phyloP scores from a whole-genome alignment of 1,140 invertebrate species.

The Monomorium pharaonis region DNA sequence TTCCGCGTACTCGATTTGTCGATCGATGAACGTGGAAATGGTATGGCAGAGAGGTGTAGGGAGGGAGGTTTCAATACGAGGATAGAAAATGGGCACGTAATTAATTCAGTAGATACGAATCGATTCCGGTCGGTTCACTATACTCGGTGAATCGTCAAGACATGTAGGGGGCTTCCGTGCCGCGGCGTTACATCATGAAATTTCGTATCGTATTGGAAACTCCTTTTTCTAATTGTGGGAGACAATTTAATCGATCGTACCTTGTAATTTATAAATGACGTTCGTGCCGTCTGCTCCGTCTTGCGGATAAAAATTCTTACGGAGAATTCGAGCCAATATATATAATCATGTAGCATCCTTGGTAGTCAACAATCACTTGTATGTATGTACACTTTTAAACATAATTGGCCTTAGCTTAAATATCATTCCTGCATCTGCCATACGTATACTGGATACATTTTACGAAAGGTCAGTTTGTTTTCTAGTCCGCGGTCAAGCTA shows the following conservation, averaged over 20 bases:
- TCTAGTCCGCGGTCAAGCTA: background rate
- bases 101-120: conserved; percentile 75
- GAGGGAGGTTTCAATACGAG: conserved; percentile 62
- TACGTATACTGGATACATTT: conserved; percentile 5
- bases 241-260: conserved; percentile 63
- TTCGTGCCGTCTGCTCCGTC: conserved; percentile 56
- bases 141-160: conserved; percentile 58
- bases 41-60: conserved; percentile 9
- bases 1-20: conserved; percentile 66
- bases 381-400: conserved; percentile 61
- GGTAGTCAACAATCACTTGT: background rate
- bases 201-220: conserved; percentile 14
- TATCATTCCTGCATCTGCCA: conserved; percentile 3
- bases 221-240: conserved; percentile 65
- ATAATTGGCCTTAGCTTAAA: conserved; percentile 38
- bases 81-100: conserved; percentile 74
- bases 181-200: conserved; percentile 48
- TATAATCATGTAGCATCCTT: background rate
- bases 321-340: background rate
- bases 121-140: conserved; percentile 63
- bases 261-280: conserved; percentile 66
- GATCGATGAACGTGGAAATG: conserved; percentile 73
- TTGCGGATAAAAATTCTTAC: background rate
- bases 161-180: conserved; percentile 38
- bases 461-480: conserved; percentile 28